Conservation (phyloP, 2,113 vertebrate genomes). For the Salvelinus namaycush region DNA sequence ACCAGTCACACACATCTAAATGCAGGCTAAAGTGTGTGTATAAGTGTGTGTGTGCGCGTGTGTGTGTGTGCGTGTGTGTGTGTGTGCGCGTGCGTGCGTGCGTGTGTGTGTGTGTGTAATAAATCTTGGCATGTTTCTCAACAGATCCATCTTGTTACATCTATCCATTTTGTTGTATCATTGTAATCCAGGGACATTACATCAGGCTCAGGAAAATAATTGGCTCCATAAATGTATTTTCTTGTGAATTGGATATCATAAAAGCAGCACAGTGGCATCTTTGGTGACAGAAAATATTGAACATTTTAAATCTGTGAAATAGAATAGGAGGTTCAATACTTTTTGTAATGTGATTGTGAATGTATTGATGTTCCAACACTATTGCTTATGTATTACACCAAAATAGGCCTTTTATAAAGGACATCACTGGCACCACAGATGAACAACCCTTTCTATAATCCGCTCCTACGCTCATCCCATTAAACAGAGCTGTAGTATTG, state of each 20-base stretch:
- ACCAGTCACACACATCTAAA: background rate
- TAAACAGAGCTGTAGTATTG: too few species aligned
- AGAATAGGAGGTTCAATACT: background rate
- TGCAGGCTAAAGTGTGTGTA: background rate
- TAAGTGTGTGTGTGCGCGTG: too few species aligned
- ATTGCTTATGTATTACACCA: too few species aligned
- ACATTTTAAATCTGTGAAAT: conserved; percentile 1
- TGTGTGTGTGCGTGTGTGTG: too few species aligned
- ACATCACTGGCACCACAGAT: too few species aligned
- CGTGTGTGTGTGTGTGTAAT: too few species aligned
- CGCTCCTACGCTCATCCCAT: too few species aligned
- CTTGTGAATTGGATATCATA: conserved; percentile 40
- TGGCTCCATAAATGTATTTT: conserved; percentile 8
- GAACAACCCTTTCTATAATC: too few species aligned
- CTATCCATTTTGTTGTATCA: background rate
- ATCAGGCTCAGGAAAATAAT: conserved; percentile 2
- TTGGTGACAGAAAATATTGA: conserved; percentile 14
- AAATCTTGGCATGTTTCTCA: background rate
- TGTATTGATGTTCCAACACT: background rate
- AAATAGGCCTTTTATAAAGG: too few species aligned
- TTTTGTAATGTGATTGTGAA: background rate
- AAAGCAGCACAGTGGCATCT: conserved; percentile 25
- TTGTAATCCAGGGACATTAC: background rate
- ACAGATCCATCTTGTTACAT: background rate
- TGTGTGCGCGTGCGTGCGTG: too few species aligned